These are phyloP conservation scores for Heliconius himera DNA, from an alignment of 1,140 invertebrate species.

Conservation along the genomic window DNA sequence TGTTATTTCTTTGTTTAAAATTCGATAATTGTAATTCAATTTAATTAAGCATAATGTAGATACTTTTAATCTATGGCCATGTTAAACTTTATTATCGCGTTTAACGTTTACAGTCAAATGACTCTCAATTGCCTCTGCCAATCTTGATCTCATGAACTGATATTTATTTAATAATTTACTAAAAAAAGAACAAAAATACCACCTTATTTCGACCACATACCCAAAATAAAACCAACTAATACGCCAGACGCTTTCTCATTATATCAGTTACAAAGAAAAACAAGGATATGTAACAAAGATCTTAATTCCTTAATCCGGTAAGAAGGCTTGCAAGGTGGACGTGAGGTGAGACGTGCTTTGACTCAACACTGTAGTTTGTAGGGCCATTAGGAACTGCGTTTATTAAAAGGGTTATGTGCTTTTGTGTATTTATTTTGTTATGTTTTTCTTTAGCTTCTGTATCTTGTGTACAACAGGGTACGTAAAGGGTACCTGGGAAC, in stretches of 20 bases:
- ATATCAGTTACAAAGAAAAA: slow-evolving; percentile 43
- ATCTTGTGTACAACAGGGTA: too few species aligned
- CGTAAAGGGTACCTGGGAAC: too few species aligned
- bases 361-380: slow-evolving; percentile 44
- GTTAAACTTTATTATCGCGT: too few species aligned
- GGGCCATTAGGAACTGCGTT: slow-evolving; percentile 44
- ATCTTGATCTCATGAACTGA: too few species aligned
- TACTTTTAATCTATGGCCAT: too few species aligned
- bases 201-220: neutral
- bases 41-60: too few species aligned
- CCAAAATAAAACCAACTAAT: neutral
- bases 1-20: too few species aligned
- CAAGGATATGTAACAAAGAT: slow-evolving; percentile 62
- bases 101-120: too few species aligned
- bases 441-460: neutral
- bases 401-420: neutral
- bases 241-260: neutral
- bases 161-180: too few species aligned
- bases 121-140: too few species aligned
- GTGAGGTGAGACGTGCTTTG: slow-evolving; percentile 60
- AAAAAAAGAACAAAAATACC: neutral
- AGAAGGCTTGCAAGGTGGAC: slow-evolving; percentile 68
- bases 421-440: neutral
- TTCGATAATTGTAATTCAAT: too few species aligned
- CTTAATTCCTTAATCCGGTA: slow-evolving; percentile 74